A percentile compares a stretch with the other conserved stretches of the same genome.
phyloP scores from a whole-genome alignment of 2,888 invertebrate genomes.

The Nemotelus nigrinus region DNA sequence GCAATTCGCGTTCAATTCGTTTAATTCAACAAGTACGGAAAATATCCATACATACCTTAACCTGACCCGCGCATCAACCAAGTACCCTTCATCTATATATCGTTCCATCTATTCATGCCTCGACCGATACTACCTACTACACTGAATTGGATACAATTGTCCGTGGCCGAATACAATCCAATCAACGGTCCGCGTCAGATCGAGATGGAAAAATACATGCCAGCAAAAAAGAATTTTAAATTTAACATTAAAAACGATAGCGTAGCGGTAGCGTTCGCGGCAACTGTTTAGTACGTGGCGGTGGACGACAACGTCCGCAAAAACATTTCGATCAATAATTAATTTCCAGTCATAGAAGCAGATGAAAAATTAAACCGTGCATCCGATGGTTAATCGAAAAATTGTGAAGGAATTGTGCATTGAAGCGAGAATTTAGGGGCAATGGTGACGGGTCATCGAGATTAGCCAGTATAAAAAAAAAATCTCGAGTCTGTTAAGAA shows the following conservation, averaged over 20 bases:
- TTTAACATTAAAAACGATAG: slow-evolving; percentile 41
- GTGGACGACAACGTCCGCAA: neutral
- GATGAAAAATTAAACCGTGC: slow-evolving; percentile 47
- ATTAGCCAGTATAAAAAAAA: too few relatives aligned
- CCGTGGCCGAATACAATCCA: slow-evolving; percentile 44
- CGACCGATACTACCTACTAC: too few relatives aligned
- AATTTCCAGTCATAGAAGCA: slow-evolving; percentile 46
- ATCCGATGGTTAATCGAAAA: slow-evolving; percentile 46
- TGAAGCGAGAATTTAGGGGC: slow-evolving; percentile 2
- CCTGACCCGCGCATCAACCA: neutral
- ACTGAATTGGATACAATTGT: neutral
- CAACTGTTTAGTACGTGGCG: neutral
- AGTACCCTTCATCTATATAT: neutral
- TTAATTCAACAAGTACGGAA: slow-evolving; percentile 44
- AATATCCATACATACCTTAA: neutral
- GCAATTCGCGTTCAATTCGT: slow-evolving; percentile 20
- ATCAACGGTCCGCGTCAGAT: slow-evolving; percentile 26
- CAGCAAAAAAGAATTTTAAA: slow-evolving; percentile 34
- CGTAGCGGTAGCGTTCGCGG: neutral
- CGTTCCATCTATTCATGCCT: neutral
- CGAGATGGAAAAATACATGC: slow-evolving; percentile 15
- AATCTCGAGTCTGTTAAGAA: too few relatives aligned
- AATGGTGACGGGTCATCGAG: too few relatives aligned
- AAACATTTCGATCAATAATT: slow-evolving; percentile 45
- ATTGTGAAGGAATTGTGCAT: slow-evolving; percentile 32